Evolutionary conservation across 2,888 invertebrate genomes (phyloP).

Genomic region (Drepanosiphum platanoidis): DNA sequence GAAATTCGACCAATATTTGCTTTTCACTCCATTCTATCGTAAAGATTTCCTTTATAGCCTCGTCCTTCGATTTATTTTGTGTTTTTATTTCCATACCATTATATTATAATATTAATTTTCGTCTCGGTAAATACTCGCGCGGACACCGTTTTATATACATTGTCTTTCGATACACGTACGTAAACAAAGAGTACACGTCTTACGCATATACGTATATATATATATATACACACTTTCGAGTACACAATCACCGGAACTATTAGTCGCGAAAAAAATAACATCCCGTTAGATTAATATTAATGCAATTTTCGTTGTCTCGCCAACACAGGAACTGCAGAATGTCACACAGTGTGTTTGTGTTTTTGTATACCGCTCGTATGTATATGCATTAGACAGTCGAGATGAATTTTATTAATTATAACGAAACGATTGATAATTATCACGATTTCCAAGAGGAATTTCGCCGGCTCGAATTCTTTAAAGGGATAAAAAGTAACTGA

Average conservation of each 20-base stretch:
- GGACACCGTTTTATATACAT: conserved; percentile 13
- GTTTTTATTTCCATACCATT: background rate
- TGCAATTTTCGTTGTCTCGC: background rate
- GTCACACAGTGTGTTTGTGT: too few species aligned
- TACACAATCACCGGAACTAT: conserved; percentile 54
- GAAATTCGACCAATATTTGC: conserved; percentile 6
- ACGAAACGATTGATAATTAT: background rate
- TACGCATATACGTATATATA: background rate
- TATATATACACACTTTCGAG: too few species aligned
- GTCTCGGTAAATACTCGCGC: conserved; percentile 22
- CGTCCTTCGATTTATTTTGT: conserved; percentile 16
- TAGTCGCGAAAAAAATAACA: background rate
- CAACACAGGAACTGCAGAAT: background rate
- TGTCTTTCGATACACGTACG: conserved; percentile 53
- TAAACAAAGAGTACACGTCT: conserved; percentile 31
- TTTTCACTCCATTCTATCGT: background rate
- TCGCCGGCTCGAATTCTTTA: too few species aligned
- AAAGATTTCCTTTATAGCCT: conserved; percentile 8
- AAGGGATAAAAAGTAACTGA: too few species aligned
- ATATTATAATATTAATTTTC: conserved; percentile 6
- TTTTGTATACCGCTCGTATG: background rate
- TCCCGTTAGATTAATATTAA: conserved; percentile 45
- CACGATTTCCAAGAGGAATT: background rate
- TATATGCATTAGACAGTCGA: background rate
- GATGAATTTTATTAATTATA: background rate